Evolutionary conservation across 2,888 invertebrate species (phyloP).

Genomic region (Thymelicus sylvestris): DNA sequence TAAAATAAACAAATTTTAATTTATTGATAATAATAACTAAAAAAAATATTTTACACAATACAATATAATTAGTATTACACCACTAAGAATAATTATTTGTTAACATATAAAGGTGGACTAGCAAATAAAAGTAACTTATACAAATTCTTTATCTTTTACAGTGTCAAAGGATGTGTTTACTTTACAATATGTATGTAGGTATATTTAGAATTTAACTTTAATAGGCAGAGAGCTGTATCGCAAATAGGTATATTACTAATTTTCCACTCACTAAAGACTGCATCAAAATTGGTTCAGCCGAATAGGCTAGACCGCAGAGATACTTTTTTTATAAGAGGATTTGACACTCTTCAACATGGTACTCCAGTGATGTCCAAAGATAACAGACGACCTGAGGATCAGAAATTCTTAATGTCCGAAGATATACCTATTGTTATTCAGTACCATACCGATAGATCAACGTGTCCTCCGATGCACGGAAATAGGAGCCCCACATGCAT

Average conservation of each 20-base stretch:
- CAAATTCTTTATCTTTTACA: conserved; percentile 54
- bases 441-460: too few species aligned
- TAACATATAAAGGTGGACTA: conserved; percentile 83
- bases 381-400: too few species aligned
- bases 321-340: too few species aligned
- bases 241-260: conserved; percentile 28
- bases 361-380: too few species aligned
- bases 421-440: too few species aligned
- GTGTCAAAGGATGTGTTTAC: conserved; percentile 42
- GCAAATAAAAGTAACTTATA: conserved; percentile 81
- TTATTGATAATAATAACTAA: conserved; percentile 83
- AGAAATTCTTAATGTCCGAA: too few species aligned
- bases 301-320: neutral
- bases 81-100: conserved; percentile 80
- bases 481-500: too few species aligned
- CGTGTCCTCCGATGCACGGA: too few species aligned
- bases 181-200: conserved; percentile 35
- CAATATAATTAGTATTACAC: conserved; percentile 84
- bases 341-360: too few species aligned
- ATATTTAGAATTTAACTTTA: conserved; percentile 13
- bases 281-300: neutral
- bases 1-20: conserved; percentile 85
- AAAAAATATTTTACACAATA: conserved; percentile 84
- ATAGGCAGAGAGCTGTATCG: conserved; percentile 26
- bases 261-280: neutral